Base-by-base conservation (phyloP, 2,888 invertebrate genomes). In the Tetropium fuscum region DNA sequence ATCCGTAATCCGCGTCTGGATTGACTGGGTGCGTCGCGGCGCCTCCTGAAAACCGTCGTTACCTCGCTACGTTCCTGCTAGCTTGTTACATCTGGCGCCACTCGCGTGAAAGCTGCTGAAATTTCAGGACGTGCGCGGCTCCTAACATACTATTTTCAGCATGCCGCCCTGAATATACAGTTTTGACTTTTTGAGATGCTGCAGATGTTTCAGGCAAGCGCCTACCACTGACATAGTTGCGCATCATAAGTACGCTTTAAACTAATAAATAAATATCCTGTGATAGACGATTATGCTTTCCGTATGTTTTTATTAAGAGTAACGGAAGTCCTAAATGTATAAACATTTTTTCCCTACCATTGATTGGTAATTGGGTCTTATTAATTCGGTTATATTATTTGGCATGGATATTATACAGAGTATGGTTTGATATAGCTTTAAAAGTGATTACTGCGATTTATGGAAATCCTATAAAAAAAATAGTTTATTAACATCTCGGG, bases 61-160 rank as follows among this genome's bases (percentile, higher is more conserved):
- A 65, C n/a, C 62, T 71, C 58, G 63, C 68, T 11, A 60, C 32
- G 22, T 40, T 66, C 70, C 73, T 76, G 70, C 32, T 56, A 25
- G 53, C 70, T 64, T 70, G 62, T n/a, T 71, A 64, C 8, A 8
- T 22, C 32, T 54, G 70, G 74, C 73, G 71, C 71, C 69, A 63
- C 58, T 68, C 71, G 71, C 73, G 73, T 72, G 75, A 75, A 75
- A 75, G 73, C 69, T 68, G 51, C 40, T 51, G 51, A 40, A 49
- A 51, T 40, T 40, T 51, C 40, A 38, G 15, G 8, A 27, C n/a
- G 19, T 15, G 51, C 27, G 27, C 27, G 40, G 38, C 25, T 16
- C 16, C 36, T 16, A 40, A 40, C 51, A 25, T 51, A 40, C 40
- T 22, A 40, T 40, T 27, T 51, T 51, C 51, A 51, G 40, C 51